Percentiles rank a stretch among this genome's conserved stretches.
Conservation (phyloP, 1,140 invertebrate genomes). For the Drosophila neocordata region DNA sequence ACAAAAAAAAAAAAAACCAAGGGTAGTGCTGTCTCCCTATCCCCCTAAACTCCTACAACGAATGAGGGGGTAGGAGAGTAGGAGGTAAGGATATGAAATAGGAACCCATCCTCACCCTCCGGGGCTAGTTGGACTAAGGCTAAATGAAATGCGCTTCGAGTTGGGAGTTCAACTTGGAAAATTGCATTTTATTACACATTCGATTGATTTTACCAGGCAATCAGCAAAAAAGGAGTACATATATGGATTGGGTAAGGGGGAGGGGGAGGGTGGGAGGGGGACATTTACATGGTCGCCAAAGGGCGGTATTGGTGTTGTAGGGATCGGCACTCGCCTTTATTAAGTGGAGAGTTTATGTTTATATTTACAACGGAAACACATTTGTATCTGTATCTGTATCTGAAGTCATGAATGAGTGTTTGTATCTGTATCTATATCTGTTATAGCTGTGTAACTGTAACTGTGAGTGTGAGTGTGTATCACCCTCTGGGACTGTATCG, state of each 20-base stretch:
- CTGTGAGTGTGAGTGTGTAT: constrained; percentile 4
- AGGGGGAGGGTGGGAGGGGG: background rate
- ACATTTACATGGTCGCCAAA: no score
- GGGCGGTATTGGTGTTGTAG: no score
- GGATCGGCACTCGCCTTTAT: constrained; percentile 61
- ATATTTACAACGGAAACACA: constrained; percentile 63
- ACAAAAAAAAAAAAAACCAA: no score
- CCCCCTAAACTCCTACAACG: no score
- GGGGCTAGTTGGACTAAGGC: constrained; percentile 16
- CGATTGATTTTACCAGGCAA: constrained; percentile 62
- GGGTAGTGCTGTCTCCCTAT: no score
- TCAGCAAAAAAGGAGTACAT: constrained; percentile 11
- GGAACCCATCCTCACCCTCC: background rate
- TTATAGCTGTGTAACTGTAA: background rate
- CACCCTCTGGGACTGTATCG: constrained; percentile 33
- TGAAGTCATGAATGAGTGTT: constrained; percentile 5
- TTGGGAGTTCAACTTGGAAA: constrained; percentile 47
- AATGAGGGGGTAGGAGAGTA: no score
- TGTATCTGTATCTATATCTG: constrained; percentile 4
- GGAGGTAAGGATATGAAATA: no score
- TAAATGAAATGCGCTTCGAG: constrained; percentile 44
- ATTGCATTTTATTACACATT: constrained; percentile 79
- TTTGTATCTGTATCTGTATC: constrained; percentile 24
- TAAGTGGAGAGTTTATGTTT: constrained; percentile 75
- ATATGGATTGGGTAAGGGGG: constrained; percentile 16